These are phyloP conservation scores for Hedya salicella DNA, from an alignment of 2,888 invertebrate genomes.

Conservation along the genomic window DNA sequence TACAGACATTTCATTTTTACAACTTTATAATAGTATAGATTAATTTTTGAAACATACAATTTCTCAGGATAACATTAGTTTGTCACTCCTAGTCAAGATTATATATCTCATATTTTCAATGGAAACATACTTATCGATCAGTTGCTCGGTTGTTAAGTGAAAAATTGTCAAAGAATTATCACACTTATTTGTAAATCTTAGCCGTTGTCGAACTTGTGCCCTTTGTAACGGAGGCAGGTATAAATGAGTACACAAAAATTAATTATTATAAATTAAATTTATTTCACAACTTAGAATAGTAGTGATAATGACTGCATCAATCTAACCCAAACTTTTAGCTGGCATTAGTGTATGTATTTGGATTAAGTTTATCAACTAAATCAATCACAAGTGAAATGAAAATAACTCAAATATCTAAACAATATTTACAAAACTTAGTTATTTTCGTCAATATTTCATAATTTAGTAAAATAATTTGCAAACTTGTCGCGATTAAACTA, in stretches of 20 bases:
- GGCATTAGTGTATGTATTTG: conserved; percentile 82
- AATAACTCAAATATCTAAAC: conserved; percentile 57
- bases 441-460: conserved; percentile 43
- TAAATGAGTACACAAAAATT: conserved; percentile 43
- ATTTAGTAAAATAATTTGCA: conserved; percentile 40
- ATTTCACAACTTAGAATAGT: conserved; percentile 81
- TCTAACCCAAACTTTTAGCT: conserved; percentile 82
- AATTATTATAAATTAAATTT: conserved; percentile 79
- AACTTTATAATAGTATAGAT: no score
- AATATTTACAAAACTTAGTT: conserved; percentile 65
- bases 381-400: conserved; percentile 76
- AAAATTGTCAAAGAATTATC: no score
- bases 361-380: conserved; percentile 74
- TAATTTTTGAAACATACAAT: no score
- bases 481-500: conserved; percentile 20
- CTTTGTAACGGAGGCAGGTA: background rate
- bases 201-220: background rate
- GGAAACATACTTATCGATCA: no score
- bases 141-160: no score
- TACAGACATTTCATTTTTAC: no score
- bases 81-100: no score
- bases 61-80: no score
- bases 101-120: no score
- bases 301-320: conserved; percentile 82
- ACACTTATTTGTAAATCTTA: no score